These are phyloP conservation scores for Macaca mulatta DNA, from an alignment of 2,113 vertebrate species.

Conservation along the genomic window DNA sequence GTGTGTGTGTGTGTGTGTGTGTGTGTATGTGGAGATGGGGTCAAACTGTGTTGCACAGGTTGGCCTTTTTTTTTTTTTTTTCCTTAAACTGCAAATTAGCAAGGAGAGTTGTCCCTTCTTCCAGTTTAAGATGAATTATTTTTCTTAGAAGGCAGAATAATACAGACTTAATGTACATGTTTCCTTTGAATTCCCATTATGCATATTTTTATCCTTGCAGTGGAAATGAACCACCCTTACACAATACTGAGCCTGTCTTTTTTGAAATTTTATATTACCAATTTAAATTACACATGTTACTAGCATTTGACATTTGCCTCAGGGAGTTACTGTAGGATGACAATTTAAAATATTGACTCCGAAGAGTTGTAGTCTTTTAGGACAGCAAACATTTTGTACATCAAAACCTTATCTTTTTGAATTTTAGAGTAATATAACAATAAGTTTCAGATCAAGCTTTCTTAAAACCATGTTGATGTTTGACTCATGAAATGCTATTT, in stretches of 20 bases:
- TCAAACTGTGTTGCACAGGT: no score
- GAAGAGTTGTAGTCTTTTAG: background rate
- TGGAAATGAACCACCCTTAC: background rate
- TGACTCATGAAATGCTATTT: constrained; percentile 61
- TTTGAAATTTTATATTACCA: constrained; percentile 48
- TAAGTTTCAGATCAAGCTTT: constrained; percentile 23
- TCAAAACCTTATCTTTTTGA: constrained; percentile 42
- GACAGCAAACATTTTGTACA: background rate
- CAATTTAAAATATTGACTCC: constrained; percentile 41
- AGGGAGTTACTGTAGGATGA: constrained; percentile 58
- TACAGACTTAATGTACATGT: background rate
- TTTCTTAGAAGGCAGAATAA: background rate
- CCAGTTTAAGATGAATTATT: background rate
- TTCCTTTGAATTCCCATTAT: constrained; percentile 47
- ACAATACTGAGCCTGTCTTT: background rate
- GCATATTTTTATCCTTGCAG: constrained; percentile 31
- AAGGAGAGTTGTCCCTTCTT: background rate
- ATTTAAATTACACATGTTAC: constrained; percentile 65
- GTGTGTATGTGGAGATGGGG: no score
- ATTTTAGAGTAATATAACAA: background rate
- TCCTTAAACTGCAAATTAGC: background rate
- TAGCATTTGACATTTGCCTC: constrained; percentile 8
- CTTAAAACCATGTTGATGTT: constrained; percentile 43
- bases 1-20: no score
- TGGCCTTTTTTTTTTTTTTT: background rate